Base-by-base conservation (phyloP, 2,888 invertebrate species). In the Caenorhabditis drosophilae region DNA sequence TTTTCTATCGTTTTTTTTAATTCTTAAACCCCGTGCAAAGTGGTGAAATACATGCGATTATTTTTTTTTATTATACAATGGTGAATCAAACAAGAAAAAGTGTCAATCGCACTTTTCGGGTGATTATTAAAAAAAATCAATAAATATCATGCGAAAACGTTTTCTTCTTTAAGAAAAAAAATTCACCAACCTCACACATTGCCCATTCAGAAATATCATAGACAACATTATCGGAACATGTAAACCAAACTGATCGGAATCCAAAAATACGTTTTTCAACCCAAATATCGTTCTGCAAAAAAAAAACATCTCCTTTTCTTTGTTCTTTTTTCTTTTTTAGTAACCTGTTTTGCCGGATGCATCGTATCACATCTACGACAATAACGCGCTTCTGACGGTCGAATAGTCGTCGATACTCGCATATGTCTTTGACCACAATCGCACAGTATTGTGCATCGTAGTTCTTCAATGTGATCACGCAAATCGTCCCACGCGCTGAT, bases 141-240 rank as follows among this genome's bases (percentile, higher is more conserved):
- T n/a, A n/a, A n/a, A n/a, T n/a, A n/a, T n/a, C n/a, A n/a, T n/a
- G n/a, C n/a, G n/a, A n/a, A n/a, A n/a, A n/a, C n/a, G n/a, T n/a
- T n/a, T n/a, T n/a, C n/a, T n/a, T n/a, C n/a, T n/a, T n/a, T n/a
- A n/a, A n/a, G n/a, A n/a, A n/a, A n/a, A n/a, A n/a, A n/a, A n/a
- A n/a, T n/a, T n/a, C n/a, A n/a, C n/a, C n/a, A n/a, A 85, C 91
- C 87, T 94, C 93, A 85, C 95, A 95, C 73, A 91, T 90, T 22
- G 94, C 95, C 95, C 95, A 95, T 85, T 94, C 93, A 44, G 93
- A 94, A 79, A 96, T 93, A 86, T 95, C 93, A 85, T 92, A 95
- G 27, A 95, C 91, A 67, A 90, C 91, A 55, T 92, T 92, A 85
- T 95, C 94, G 93, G 95, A 94, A 81, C 93, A 92, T 51, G 95